phyloP scores from a whole-genome alignment of 2,113 vertebrate genomes.

The Melospiza melodia region DNA sequence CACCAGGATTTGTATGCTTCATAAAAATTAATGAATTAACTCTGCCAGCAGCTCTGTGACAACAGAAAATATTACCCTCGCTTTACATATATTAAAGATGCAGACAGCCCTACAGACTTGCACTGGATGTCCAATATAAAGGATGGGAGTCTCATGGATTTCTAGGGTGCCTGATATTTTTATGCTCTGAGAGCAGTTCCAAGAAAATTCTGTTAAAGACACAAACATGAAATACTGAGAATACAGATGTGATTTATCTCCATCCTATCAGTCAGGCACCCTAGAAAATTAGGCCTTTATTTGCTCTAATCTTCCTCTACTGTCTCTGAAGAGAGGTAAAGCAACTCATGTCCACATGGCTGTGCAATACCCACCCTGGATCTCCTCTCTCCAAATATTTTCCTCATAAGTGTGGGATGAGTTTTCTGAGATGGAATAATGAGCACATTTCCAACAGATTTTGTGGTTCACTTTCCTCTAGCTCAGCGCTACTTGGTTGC shows the following conservation, averaged over 20 bases:
- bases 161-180: neutral
- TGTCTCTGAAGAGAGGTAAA: neutral
- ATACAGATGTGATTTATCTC: neutral
- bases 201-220: neutral
- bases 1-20: neutral
- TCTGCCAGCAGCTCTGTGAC: neutral
- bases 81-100: neutral
- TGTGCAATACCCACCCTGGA: neutral
- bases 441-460: neutral
- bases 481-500: neutral
- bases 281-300: neutral
- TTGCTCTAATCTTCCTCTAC: neutral
- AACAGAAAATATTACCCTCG: neutral
- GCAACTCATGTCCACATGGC: too few relatives aligned
- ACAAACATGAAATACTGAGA: neutral
- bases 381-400: neutral
- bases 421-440: neutral
- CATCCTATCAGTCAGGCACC: neutral
- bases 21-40: constrained; percentile 16
- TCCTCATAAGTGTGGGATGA: neutral
- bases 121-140: neutral
- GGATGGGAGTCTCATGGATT: neutral
- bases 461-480: neutral
- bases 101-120: neutral
- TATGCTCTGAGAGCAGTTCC: neutral